Percentiles rank a stretch among this genome's conserved stretches.
Conservation (phyloP, 2,113 vertebrate species). For the Anas platyrhynchos region DNA sequence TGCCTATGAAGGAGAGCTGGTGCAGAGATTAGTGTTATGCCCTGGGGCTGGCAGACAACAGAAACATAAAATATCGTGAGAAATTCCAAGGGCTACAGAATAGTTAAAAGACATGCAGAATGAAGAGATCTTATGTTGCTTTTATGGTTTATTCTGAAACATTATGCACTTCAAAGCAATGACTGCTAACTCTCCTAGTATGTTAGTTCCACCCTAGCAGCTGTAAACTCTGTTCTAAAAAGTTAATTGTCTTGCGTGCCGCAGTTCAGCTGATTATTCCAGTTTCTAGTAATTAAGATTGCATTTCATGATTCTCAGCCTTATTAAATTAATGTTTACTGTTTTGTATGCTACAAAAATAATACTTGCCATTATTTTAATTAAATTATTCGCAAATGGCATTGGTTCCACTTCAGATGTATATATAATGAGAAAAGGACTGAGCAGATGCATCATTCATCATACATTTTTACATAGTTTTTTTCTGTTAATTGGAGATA, state of each 20-base stretch:
- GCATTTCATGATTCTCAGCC: constrained; percentile 28
- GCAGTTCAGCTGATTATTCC: constrained; percentile 24
- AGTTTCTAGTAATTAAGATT: constrained; percentile 44
- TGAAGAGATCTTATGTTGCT: not conserved
- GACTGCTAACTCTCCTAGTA: not conserved
- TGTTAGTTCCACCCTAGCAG: not conserved
- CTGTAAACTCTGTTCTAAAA: not conserved
- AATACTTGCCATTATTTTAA: constrained; percentile 46
- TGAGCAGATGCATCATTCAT: not conserved
- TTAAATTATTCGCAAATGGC: constrained; percentile 62
- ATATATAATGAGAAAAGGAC: constrained; percentile 1
- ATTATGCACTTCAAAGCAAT: not conserved
- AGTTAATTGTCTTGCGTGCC: constrained; percentile 12
- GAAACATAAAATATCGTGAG: not conserved
- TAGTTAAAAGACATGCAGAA: not conserved
- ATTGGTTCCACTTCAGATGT: constrained; percentile 68
- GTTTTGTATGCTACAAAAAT: constrained; percentile 34
- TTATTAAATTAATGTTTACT: constrained; percentile 49
- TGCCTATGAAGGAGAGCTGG: not conserved
- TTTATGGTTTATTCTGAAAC: constrained; percentile 1
- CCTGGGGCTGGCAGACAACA: not conserved
- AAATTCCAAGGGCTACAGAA: not conserved
- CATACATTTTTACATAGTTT: not conserved
- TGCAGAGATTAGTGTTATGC: not conserved
- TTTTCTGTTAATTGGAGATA: constrained; percentile 4